phyloP scores from a whole-genome alignment of 2,797 vertebrate genomes.

The Euphonia xanthogaster region DNA sequence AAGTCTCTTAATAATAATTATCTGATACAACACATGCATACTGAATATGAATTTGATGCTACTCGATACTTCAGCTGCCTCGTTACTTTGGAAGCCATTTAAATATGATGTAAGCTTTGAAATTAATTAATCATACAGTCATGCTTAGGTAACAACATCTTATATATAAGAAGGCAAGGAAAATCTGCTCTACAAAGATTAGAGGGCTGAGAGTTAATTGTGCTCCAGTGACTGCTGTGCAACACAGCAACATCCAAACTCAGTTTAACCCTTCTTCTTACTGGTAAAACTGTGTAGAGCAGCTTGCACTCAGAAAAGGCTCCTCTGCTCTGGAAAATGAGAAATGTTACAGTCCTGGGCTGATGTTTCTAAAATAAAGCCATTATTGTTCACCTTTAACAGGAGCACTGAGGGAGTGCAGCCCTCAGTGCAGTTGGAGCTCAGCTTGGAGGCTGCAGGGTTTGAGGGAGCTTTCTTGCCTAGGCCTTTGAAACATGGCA shows the following conservation, averaged over 20 bases:
- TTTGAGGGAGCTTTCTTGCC: not conserved
- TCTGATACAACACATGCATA: not conserved
- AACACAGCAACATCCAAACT: not conserved
- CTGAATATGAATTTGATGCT: not conserved
- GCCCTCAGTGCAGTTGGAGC: not conserved
- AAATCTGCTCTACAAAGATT: constrained; percentile 6
- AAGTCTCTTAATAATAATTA: constrained; percentile 5
- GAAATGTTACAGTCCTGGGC: not conserved
- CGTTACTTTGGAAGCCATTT: not conserved
- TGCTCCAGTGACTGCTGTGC: not conserved
- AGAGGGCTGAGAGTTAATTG: constrained; percentile 1
- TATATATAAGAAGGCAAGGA: not conserved
- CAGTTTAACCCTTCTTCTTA: not conserved
- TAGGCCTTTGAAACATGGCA: not conserved
- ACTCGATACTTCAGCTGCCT: not conserved
- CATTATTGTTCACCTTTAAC: not conserved
- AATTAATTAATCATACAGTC: not conserved
- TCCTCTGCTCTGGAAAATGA: not conserved
- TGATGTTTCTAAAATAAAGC: not conserved
- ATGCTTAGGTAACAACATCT: not conserved
- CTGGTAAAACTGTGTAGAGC: not conserved
- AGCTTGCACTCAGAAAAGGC: not conserved
- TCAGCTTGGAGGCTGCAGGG: not conserved
- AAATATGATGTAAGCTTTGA: not conserved
- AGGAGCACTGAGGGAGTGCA: not conserved